Percentiles rank a stretch among this genome's conserved stretches.
Evolutionary conservation across 2,888 invertebrate species (phyloP).

Genomic region (Tenthredo livida): DNA sequence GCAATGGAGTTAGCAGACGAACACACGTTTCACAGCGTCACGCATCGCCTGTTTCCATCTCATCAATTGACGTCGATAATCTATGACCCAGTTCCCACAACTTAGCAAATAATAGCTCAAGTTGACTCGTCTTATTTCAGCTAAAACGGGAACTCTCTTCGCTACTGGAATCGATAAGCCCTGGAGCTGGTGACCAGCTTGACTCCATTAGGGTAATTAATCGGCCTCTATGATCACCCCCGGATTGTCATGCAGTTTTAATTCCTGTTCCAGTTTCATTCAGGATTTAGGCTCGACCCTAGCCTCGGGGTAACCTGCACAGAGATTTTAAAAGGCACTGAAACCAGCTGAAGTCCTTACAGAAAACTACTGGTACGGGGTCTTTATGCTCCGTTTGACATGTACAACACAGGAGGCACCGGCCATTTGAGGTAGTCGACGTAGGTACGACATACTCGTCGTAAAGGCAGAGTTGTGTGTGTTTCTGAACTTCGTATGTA

Average conservation of each 20-base stretch:
- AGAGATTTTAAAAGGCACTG: background rate
- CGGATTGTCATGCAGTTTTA: background rate
- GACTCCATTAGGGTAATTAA: slow-evolving; percentile 12
- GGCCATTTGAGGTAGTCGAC: background rate
- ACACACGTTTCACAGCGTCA: slow-evolving; percentile 4
- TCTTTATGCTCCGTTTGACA: background rate
- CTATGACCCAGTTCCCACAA: slow-evolving; percentile 43
- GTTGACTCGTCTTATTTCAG: too few relatives aligned
- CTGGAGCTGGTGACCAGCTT: background rate
- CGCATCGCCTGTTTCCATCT: slow-evolving; percentile 5
- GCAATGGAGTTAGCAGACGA: background rate
- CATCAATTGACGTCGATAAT: slow-evolving; percentile 12
- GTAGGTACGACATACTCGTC: background rate
- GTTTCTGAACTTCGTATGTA: background rate
- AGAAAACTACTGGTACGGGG: background rate
- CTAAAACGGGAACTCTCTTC: background rate
- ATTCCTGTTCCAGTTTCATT: background rate
- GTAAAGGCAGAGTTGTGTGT: background rate
- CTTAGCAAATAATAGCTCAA: background rate
- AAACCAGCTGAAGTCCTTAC: background rate
- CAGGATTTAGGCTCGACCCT: background rate
- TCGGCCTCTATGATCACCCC: background rate
- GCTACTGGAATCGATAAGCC: background rate
- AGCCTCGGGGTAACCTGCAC: background rate
- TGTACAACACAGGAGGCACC: background rate